A percentile compares a stretch with the other conserved stretches of the same genome.
These are phyloP conservation scores for Thomomys bottae DNA, from an alignment of 2,113 vertebrate genomes.

Conservation along the genomic window DNA sequence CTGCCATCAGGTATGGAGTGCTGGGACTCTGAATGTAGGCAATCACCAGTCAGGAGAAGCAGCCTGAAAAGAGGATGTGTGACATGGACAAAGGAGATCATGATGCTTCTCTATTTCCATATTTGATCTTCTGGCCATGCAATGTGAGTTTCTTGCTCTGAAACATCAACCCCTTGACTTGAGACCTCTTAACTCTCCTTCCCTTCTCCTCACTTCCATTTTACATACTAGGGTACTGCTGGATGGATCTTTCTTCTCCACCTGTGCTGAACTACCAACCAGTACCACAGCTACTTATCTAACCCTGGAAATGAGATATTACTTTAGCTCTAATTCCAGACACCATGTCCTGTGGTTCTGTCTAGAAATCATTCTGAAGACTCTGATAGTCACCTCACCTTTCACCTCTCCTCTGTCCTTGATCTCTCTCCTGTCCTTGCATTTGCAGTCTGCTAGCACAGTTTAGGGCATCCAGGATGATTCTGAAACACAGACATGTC, in stretches of 20 bases:
- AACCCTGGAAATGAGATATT: neutral
- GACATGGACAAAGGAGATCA: neutral
- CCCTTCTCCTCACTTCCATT: neutral
- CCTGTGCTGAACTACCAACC: too few species aligned
- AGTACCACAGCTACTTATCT: neutral
- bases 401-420: too few species aligned
- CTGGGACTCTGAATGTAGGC: neutral
- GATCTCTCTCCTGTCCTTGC: neutral
- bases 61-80: neutral
- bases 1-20: neutral
- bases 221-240: too few species aligned
- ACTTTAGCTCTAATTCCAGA: neutral
- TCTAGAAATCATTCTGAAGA: neutral
- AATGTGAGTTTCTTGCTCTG: neutral
- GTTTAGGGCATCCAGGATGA: neutral
- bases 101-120: neutral
- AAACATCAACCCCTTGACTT: neutral
- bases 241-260: neutral
- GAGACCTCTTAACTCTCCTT: too few species aligned
- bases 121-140: neutral
- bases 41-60: neutral
- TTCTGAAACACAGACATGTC: neutral
- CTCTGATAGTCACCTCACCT: neutral
- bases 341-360: neutral
- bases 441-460: neutral